A percentile compares a stretch with the other conserved stretches of the same genome.
Evolutionary conservation across 2,113 vertebrate genomes (phyloP).

Genomic region (Scomber japonicus): DNA sequence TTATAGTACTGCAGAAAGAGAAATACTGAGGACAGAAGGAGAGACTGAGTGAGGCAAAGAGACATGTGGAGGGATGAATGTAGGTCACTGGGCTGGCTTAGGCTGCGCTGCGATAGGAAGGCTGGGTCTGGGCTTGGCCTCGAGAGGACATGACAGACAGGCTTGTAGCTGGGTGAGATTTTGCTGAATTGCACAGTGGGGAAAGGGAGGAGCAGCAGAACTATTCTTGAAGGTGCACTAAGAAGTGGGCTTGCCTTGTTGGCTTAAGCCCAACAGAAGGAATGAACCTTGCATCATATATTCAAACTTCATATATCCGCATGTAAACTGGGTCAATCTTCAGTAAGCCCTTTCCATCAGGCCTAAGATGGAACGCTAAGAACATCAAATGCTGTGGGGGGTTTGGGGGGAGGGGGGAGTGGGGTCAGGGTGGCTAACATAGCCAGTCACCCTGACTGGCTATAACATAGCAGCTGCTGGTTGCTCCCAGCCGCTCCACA

Average conservation of each 20-base stretch:
- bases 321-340: constrained; percentile 70
- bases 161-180: constrained; percentile 6
- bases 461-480: constrained; percentile 36
- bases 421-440: constrained; percentile 3
- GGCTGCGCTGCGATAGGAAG: background rate
- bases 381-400: constrained; percentile 32
- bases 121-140: background rate
- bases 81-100: constrained; percentile 62
- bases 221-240: background rate
- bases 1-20: constrained; percentile 15
- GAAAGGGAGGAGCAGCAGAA: constrained; percentile 6
- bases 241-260: background rate
- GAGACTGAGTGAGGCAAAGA: constrained; percentile 4
- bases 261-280: constrained; percentile 5
- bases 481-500: constrained; percentile 32
- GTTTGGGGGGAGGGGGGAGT: background rate
- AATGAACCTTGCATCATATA: constrained; percentile 2
- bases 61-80: constrained; percentile 36
- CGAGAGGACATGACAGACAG: constrained; percentile 18
- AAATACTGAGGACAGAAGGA: constrained; percentile 15
- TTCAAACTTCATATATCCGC: constrained; percentile 28
- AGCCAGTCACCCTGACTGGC: background rate
- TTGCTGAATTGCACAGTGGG: constrained; percentile 42
- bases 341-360: constrained; percentile 60
- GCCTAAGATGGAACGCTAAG: constrained; percentile 32